Evolutionary conservation across 1,140 invertebrate genomes (phyloP), one percentile per base, ranked within the genome.

Genomic region (Dreissena polymorpha): DNA sequence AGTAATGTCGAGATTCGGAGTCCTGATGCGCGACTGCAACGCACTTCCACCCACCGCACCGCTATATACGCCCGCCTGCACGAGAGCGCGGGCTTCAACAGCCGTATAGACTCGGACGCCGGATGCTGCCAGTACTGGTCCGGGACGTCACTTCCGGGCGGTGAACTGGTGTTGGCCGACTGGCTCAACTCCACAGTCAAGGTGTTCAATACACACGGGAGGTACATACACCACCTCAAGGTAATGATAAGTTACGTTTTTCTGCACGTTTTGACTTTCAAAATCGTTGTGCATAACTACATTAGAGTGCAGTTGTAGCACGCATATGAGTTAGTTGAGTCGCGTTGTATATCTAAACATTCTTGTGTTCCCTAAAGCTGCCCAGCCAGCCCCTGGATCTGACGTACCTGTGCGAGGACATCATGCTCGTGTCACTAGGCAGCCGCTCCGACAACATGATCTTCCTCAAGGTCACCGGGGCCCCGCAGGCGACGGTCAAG

Each of bases 121-220:
- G 39, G 39, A 0, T 21, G 63, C 14, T 75, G 73, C 13, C 57
- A 63, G 10, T 64, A 49, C 51, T 75, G 57, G 27, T 55, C 55
- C 6, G 73, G 55, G 10, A 55, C 49, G 18, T 39, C 23, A 0
- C 57, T 75, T 29, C 73, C 57, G 0, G 63, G 64, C 29, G 55
- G 73, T 6, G 8, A 49, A 16, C 21, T 75, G 0, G 49, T 75
- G 8, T 21, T 75, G 13, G 53, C 57, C 12, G 73, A 75, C 39
- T 75, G 73, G 73, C 16, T 75, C n/a, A 75, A 75, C 29, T 64
- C 50, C 14, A 39, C 55, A 2, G 57, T 75, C 8, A 75, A 75
- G 21, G 0, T 75, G 73, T 75, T 49, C 27, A 49, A 64, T 14
- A 13, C 60, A 39, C 64, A 55, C 5, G 60, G 60, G 7, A 55